Evolutionary conservation across 2,797 vertebrate species (phyloP).

Genomic region (Eospalax fontanierii): DNA sequence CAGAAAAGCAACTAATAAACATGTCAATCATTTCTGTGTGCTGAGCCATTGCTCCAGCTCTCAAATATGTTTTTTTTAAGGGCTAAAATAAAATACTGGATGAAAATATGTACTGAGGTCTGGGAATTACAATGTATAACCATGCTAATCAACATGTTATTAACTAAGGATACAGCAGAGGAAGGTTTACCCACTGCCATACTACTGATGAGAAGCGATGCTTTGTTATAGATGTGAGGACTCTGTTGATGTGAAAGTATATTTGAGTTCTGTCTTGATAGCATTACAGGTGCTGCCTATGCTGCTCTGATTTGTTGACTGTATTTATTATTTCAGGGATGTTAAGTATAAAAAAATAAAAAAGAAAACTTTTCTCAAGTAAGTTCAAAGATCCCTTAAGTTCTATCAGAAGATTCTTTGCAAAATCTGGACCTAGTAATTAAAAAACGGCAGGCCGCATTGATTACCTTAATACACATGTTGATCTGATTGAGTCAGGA

Average conservation of each 20-base stretch:
- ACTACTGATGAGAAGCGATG: background rate
- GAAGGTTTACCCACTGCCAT: too few species aligned
- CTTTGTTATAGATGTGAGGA: background rate
- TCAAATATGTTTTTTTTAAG: background rate
- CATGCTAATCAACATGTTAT: background rate
- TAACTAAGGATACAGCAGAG: background rate
- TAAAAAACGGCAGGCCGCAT: background rate
- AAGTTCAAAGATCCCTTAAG: background rate
- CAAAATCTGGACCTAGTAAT: background rate
- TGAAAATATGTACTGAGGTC: slow-evolving; percentile 19
- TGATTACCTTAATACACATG: background rate
- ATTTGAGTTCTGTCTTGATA: background rate
- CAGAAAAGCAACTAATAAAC: too few species aligned
- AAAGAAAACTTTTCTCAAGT: background rate
- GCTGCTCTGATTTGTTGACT: background rate
- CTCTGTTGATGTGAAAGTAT: background rate
- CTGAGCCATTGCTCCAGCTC: too few species aligned
- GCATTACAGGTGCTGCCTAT: background rate
- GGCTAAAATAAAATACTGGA: background rate
- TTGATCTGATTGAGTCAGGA: background rate
- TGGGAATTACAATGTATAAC: background rate
- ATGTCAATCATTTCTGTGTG: background rate
- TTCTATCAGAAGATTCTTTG: background rate
- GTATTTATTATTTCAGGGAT: background rate
- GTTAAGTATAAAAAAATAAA: slow-evolving; percentile 19